Percentiles rank a stretch among this genome's conserved stretches.
phyloP scores from a whole-genome alignment of 2,888 invertebrate genomes.

The Drosophila sordidula region DNA sequence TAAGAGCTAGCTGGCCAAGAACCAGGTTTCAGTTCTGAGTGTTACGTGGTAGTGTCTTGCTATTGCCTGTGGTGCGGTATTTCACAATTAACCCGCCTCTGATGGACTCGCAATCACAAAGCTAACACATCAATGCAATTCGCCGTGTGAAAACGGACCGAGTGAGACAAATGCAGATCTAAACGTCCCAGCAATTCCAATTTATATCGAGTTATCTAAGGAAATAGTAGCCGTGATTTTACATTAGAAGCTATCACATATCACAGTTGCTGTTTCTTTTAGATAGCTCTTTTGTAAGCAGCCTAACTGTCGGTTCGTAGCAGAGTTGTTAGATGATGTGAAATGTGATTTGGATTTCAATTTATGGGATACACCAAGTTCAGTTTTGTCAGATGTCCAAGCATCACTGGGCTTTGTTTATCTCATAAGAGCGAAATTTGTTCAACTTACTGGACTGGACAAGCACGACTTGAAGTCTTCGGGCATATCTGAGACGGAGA shows the following conservation, averaged over 20 bases:
- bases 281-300: constrained; percentile 85
- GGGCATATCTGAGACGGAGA: constrained; percentile 95
- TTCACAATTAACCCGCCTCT: constrained; percentile 61
- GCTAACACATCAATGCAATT: constrained; percentile 37
- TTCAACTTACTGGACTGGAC: constrained; percentile 91
- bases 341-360: constrained; percentile 66
- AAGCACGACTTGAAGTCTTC: constrained; percentile 94
- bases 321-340: background rate
- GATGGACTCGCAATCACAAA: constrained; percentile 4
- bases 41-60: constrained; percentile 49
- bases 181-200: constrained; percentile 25
- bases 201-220: constrained; percentile 85
- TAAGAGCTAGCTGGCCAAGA: constrained; percentile 72
- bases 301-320: constrained; percentile 42
- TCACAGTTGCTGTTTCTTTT: constrained; percentile 86
- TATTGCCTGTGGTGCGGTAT: constrained; percentile 10
- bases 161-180: constrained; percentile 2
- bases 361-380: constrained; percentile 85
- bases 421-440: constrained; percentile 81
- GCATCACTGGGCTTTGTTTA: constrained; percentile 86
- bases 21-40: constrained; percentile 67
- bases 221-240: constrained; percentile 85
- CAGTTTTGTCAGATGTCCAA: constrained; percentile 80
- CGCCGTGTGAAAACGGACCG: constrained; percentile 2
- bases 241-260: constrained; percentile 73